Conservation (phyloP, 2,888 invertebrate genomes). For the Hoplodrina blanda region DNA sequence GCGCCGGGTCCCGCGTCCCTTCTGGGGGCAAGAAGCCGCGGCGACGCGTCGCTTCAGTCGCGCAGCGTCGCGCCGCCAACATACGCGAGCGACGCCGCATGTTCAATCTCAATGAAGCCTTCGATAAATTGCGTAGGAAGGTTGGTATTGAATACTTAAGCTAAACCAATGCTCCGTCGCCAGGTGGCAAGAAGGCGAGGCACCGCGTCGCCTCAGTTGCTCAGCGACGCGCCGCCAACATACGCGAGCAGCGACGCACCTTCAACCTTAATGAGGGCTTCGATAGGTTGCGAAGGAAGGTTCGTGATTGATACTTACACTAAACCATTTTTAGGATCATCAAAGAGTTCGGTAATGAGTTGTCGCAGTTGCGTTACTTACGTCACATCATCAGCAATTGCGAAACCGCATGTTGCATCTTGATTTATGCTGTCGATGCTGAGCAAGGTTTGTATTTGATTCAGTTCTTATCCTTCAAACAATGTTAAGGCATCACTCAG, state of each 20-base stretch:
- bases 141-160: conserved; percentile 78
- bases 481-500: too few relatives aligned
- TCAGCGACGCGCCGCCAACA: conserved; percentile 97
- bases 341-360: background rate
- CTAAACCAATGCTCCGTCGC: conserved; percentile 56
- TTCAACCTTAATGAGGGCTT: conserved; percentile 99
- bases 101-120: conserved; percentile 99
- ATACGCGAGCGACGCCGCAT: conserved; percentile 97
- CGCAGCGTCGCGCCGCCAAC: conserved; percentile 97
- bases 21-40: conserved; percentile 94
- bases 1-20: conserved; percentile 79
- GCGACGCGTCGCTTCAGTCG: conserved; percentile 96
- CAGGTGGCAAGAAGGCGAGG: conserved; percentile 94
- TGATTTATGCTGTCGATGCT: background rate
- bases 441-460: conserved; percentile 11
- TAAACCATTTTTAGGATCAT: background rate
- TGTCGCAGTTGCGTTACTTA: too few relatives aligned
- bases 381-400: background rate
- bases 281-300: conserved; percentile 92
- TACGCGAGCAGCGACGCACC: conserved; percentile 97
- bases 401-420: background rate
- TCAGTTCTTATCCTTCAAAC: background rate
- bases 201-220: conserved; percentile 97
- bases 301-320: conserved; percentile 49
- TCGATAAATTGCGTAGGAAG: conserved; percentile 97